Evolutionary conservation across 2,888 invertebrate species (phyloP).

Genomic region (Patella ulyssiponensis): DNA sequence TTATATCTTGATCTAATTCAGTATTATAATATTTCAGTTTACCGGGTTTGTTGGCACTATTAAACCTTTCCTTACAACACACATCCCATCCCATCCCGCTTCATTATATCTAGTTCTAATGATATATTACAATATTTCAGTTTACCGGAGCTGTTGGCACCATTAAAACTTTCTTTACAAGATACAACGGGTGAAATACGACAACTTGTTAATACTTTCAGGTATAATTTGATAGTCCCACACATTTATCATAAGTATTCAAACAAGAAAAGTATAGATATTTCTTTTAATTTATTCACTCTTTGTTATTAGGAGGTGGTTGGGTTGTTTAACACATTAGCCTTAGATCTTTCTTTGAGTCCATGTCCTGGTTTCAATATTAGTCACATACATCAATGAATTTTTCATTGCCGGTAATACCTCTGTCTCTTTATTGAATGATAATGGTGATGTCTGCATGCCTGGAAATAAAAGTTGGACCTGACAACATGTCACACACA

Average conservation of each 20-base stretch:
- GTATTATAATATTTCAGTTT: not conserved
- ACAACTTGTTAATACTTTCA: constrained; percentile 58
- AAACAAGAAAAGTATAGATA: not conserved
- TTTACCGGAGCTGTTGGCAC: constrained; percentile 53
- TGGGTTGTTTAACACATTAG: too few species aligned
- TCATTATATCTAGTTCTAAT: not conserved
- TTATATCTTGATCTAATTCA: too few species aligned
- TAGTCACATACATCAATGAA: too few species aligned
- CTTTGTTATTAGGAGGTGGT: too few species aligned
- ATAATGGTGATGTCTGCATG: too few species aligned
- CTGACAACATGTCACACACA: too few species aligned
- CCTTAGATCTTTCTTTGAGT: too few species aligned
- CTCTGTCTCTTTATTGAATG: too few species aligned
- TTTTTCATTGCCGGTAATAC: too few species aligned
- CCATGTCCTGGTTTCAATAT: too few species aligned
- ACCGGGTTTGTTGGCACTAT: not conserved
- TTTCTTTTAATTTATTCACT: too few species aligned
- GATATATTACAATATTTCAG: constrained; percentile 40
- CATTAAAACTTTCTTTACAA: constrained; percentile 50
- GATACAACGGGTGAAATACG: constrained; percentile 54
- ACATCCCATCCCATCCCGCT: constrained; percentile 35
- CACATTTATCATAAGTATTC: not conserved
- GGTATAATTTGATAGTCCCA: constrained; percentile 41
- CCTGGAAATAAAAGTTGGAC: too few species aligned
- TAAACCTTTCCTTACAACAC: constrained; percentile 42